Percentiles rank a stretch among this genome's conserved stretches.
Conservation (phyloP, 2,888 invertebrate genomes). For the Anthophora plumipes region DNA sequence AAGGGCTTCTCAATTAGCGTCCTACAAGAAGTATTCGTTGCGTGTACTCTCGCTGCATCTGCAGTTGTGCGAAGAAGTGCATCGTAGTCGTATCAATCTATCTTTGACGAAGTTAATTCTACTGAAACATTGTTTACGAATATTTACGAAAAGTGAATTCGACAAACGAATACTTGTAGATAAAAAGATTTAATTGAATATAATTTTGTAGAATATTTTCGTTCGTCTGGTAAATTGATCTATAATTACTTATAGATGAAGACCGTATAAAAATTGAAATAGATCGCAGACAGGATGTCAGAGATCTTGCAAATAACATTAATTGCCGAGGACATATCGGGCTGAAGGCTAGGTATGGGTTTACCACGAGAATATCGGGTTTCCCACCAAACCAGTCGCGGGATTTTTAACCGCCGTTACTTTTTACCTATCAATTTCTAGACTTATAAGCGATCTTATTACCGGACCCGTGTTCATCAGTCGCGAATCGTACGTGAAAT, state of each 20-base stretch:
- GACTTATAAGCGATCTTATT: conserved; percentile 72
- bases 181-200: neutral
- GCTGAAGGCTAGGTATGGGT: conserved; percentile 61
- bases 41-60: neutral
- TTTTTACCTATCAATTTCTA: conserved; percentile 67
- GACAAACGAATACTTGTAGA: neutral
- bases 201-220: no score
- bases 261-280: conserved; percentile 21
- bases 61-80: conserved; percentile 23
- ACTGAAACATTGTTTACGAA: neutral
- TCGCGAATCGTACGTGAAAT: conserved; percentile 37
- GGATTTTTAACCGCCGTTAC: conserved; percentile 41
- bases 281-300: conserved; percentile 37
- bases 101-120: neutral
- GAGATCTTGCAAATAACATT: conserved; percentile 37
- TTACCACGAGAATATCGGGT: conserved; percentile 66
- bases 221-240: neutral
- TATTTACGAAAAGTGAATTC: neutral
- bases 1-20: conserved; percentile 42
- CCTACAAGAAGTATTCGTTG: neutral
- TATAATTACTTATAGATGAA: neutral
- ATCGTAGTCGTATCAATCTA: neutral
- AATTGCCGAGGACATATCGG: conserved; percentile 46
- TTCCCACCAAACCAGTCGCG: conserved; percentile 49
- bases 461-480: conserved; percentile 32